phyloP scores from a whole-genome alignment of 1,140 invertebrate species.

The Solenopsis fugax region DNA sequence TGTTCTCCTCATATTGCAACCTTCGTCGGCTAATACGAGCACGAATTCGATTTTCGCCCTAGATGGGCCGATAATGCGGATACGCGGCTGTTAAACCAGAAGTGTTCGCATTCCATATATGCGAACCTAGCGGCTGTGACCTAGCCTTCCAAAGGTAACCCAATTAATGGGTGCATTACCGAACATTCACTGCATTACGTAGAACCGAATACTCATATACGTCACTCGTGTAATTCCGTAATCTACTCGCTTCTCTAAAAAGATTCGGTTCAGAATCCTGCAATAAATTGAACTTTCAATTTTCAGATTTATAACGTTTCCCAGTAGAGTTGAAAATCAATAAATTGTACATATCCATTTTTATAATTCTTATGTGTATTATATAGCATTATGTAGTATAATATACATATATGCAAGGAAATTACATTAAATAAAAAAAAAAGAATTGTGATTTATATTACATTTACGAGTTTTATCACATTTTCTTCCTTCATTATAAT shows the following conservation, averaged over 20 bases:
- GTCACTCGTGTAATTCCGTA: conserved; percentile 16
- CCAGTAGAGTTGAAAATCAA: not conserved
- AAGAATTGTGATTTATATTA: not conserved
- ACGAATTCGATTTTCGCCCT: conserved; percentile 75
- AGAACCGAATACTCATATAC: conserved; percentile 59
- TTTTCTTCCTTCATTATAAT: not conserved
- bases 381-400: not conserved
- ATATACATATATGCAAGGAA: not conserved
- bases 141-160: conserved; percentile 73
- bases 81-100: conserved; percentile 73
- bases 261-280: not conserved
- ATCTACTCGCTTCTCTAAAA: not conserved
- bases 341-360: not conserved
- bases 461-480: not conserved
- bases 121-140: conserved; percentile 54
- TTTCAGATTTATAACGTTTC: not conserved
- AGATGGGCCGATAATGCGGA: conserved; percentile 75
- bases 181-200: conserved; percentile 69
- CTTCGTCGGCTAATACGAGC: conserved; percentile 68
- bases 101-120: conserved; percentile 69
- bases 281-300: not conserved
- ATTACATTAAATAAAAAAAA: not conserved
- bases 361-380: not conserved
- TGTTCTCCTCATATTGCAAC: conserved; percentile 55
- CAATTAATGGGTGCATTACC: conserved; percentile 79